Conservation (phyloP, 2,797 vertebrate species). For the Dendrocincla fuliginosa region DNA sequence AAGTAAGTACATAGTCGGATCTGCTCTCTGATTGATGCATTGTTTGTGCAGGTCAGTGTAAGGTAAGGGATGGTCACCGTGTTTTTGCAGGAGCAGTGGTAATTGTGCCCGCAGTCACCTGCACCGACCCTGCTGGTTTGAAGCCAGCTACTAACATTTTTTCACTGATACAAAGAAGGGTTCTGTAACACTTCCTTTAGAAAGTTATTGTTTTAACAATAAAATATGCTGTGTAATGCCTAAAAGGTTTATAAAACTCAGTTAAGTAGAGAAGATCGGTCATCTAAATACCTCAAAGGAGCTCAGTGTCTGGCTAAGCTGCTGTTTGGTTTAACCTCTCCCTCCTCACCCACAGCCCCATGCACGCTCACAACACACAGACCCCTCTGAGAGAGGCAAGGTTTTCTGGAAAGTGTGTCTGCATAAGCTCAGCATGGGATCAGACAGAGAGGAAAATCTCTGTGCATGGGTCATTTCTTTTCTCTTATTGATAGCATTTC, state of each 20-base stretch:
- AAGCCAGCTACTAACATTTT: background rate
- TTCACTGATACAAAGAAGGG: background rate
- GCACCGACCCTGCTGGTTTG: background rate
- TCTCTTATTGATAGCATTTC: background rate
- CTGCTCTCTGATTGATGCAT: conserved; percentile 51
- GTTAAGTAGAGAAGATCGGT: background rate
- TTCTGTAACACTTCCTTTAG: background rate
- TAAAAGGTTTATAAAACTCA: background rate
- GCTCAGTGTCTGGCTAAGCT: background rate
- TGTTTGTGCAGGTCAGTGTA: conserved; percentile 59
- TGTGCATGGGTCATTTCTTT: background rate
- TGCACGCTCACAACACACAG: background rate
- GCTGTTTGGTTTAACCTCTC: background rate
- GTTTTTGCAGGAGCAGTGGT: background rate
- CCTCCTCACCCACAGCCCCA: background rate
- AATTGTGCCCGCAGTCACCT: background rate
- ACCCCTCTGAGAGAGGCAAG: background rate
- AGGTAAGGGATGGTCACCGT: background rate
- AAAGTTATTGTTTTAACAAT: conserved; percentile 30
- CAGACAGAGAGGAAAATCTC: background rate
- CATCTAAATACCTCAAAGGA: background rate
- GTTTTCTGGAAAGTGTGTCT: background rate
- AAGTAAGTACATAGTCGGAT: conserved; percentile 3
- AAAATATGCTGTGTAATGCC: background rate
- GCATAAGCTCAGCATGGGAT: background rate